These are phyloP conservation scores for Poecilia picta DNA, from an alignment of 2,797 vertebrate genomes.

Conservation along the genomic window DNA sequence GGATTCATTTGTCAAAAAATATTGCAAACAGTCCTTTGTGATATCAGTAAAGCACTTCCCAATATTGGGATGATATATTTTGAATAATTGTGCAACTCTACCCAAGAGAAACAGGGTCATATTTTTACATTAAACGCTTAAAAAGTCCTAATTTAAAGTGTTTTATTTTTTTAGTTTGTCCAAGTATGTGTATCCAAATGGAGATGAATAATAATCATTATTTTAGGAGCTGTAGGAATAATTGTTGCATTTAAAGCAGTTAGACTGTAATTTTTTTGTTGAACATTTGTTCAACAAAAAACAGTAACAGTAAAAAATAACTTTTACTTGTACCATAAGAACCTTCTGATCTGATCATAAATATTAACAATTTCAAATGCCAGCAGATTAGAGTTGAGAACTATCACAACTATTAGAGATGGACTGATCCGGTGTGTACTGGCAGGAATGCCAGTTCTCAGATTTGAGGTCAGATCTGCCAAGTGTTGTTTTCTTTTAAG, in stretches of 20 bases:
- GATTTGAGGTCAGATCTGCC: background rate
- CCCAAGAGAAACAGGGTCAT: background rate
- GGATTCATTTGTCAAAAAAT: background rate
- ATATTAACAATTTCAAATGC: background rate
- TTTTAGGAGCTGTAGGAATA: background rate
- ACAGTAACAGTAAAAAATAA: background rate
- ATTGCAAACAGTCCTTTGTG: background rate
- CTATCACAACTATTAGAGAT: background rate
- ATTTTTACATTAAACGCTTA: background rate
- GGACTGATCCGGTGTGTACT: background rate
- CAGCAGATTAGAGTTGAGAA: background rate
- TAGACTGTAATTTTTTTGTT: background rate
- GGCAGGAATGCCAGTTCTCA: background rate
- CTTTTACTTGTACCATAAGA: background rate
- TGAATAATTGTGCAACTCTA: background rate
- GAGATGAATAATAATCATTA: background rate
- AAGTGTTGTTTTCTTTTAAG: background rate
- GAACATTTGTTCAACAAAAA: background rate
- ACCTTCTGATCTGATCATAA: background rate
- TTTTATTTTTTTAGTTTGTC: background rate
- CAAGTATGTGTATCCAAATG: background rate
- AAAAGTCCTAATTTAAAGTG: background rate
- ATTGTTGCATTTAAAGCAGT: background rate
- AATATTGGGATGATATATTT: background rate
- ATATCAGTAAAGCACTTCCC: background rate